Percentiles rank a stretch among this genome's conserved stretches.
phyloP scores from a whole-genome alignment of 92 coral and sea anemone species.

The Parazoanthus darwini region DNA sequence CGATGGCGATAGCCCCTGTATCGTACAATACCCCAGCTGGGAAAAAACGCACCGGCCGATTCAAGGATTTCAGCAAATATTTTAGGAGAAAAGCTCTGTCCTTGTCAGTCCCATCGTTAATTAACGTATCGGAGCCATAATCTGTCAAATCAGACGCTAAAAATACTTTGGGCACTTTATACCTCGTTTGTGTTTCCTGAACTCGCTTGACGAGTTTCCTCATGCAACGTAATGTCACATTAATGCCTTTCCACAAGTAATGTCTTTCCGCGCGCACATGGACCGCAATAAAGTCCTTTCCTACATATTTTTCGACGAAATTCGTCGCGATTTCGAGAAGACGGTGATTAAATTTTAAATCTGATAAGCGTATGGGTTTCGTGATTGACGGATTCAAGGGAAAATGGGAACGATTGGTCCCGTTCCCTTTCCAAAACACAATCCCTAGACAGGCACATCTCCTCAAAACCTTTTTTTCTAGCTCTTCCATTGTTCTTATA shows the following conservation, averaged over 20 bases:
- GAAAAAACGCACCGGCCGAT: slow-evolving; percentile 67
- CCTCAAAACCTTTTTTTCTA: slow-evolving; percentile 79
- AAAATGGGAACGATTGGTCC: slow-evolving; percentile 76
- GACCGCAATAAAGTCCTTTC: slow-evolving; percentile 73
- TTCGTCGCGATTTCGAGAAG: slow-evolving; percentile 72
- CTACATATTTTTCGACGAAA: slow-evolving; percentile 62
- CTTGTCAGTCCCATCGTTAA: slow-evolving; percentile 50
- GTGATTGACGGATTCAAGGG: slow-evolving; percentile 65
- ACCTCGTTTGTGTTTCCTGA: slow-evolving; percentile 56
- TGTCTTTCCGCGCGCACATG: slow-evolving; percentile 96
- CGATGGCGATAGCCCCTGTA: slow-evolving; percentile 85
- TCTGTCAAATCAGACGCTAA: slow-evolving; percentile 91
- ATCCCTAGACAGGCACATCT: slow-evolving; percentile 88
- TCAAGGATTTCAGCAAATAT: slow-evolving; percentile 59
- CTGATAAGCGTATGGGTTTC: slow-evolving; percentile 70
- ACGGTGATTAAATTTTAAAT: slow-evolving; percentile 73
- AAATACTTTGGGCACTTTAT: slow-evolving; percentile 56
- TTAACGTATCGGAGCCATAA: slow-evolving; percentile 92
- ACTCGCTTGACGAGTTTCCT: slow-evolving; percentile 78
- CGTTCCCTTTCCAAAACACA: slow-evolving; percentile 92
- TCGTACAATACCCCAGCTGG: slow-evolving; percentile 75
- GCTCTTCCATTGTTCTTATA: slow-evolving; percentile 67
- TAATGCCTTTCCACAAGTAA: slow-evolving; percentile 74
- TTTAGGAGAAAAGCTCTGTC: slow-evolving; percentile 65
- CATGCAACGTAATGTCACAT: slow-evolving; percentile 81